Base-by-base conservation (phyloP, 2,888 invertebrate genomes). In the Julus scandinavius region DNA sequence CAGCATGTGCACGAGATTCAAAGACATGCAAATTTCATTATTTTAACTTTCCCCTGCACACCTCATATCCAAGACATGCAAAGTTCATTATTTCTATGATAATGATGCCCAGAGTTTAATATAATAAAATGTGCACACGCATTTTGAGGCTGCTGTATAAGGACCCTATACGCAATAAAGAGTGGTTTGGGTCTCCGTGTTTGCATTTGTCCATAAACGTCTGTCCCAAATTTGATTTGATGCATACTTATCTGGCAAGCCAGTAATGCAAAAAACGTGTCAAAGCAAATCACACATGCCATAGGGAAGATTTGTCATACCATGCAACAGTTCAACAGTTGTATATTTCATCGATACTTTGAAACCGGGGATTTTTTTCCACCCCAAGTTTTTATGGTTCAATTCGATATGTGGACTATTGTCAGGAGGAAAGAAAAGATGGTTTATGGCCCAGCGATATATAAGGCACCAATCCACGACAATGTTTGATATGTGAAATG, bases 211-310 rank as follows among this genome's bases (percentile, higher is more conserved):
- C 3, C 50, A 50, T 50, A 50, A 50, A 50, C 13, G 50, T 50
- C 50, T 11, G 50, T 13, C 50, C 13, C 13, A 11, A 13, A 50
- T 50, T 50, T 50, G 50, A 50, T 11, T 50, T 50, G 9, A 13
- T 50, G 13, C 50, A 50, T 50, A 50, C 13, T 50, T 50, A 50
- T 50, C 29, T 72, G 20, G 7, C 29, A 72, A 7, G 72, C 29
- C n/a, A n/a, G 72, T 72, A 72, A 72, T 72, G 72, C n/a, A 72
- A 72, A 29, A 72, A 72, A 29, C 72, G 29, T 72, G 72, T 72
- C 72, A 1, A 6, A 29, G 72, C 72, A 72, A n/a, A 5, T 29
- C 6, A 29, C 29, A 9, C 29, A 20, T 29, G 6, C 29, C 72
- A n/a, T 29, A 9, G 9, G 72, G 72, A 29, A 72, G 72, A 17